A percentile compares a stretch with the other conserved stretches of the same genome.
Evolutionary conservation across 2,113 vertebrate genomes (phyloP).

Genomic region (Lathamus discolor): DNA sequence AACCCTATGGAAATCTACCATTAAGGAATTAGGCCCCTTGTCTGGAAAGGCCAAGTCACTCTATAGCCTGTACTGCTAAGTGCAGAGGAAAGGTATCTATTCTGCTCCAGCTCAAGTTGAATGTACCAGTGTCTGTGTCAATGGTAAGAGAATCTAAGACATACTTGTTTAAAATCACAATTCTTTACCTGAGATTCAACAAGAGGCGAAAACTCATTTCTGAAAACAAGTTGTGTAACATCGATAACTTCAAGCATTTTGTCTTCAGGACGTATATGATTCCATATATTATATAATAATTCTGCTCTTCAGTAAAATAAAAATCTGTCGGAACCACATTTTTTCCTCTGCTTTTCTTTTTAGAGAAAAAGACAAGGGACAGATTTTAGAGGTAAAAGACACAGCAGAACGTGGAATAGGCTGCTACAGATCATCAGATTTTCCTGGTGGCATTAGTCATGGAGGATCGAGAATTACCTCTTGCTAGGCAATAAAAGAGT

Average conservation of each 20-base stretch:
- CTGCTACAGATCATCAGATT: not conserved
- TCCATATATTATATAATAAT: not conserved
- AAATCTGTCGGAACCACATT: not conserved
- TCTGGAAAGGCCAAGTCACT: not conserved
- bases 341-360: not conserved
- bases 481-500: not conserved
- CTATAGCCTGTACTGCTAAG: not conserved
- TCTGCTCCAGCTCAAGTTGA: not conserved
- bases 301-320: not conserved
- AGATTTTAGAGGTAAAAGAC: not conserved
- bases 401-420: not conserved
- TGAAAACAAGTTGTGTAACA: not conserved
- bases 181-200: not conserved
- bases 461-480: not conserved
- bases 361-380: not conserved
- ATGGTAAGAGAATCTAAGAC: not conserved
- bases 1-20: not conserved
- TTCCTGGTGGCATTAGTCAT: not conserved
- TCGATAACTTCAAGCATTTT: not conserved
- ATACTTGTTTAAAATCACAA: not conserved
- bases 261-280: not conserved
- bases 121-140: not conserved
- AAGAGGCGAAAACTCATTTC: not conserved
- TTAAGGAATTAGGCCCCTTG: not conserved
- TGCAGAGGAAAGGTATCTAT: not conserved